Percentiles rank a stretch among this genome's conserved stretches.
Conservation (phyloP, 2,797 vertebrate species). For the Coccyzus lansbergi region DNA sequence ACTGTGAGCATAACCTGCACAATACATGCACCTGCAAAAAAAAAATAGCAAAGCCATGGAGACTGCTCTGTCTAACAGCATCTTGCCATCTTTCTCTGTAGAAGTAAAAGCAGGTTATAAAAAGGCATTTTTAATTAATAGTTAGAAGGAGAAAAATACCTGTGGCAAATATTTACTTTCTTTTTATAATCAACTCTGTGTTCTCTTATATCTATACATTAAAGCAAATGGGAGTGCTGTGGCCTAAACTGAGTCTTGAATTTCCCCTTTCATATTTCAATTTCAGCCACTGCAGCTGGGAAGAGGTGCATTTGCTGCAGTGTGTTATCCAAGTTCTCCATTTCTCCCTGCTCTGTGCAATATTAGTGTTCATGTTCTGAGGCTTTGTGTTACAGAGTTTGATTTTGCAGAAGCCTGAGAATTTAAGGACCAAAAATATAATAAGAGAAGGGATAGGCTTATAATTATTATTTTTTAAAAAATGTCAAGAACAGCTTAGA, state of each 20-base stretch:
- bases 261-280: background rate
- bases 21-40: background rate
- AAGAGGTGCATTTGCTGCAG: background rate
- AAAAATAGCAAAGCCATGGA: background rate
- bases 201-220: background rate
- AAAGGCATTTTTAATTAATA: background rate
- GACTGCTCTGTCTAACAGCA: background rate
- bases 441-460: background rate
- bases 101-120: background rate
- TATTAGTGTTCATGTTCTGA: background rate
- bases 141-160: background rate
- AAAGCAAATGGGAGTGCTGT: background rate
- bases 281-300: background rate
- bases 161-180: background rate
- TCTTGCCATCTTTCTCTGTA: background rate
- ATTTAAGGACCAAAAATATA: background rate
- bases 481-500: conserved; percentile 28
- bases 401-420: background rate
- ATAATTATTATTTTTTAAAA: conserved; percentile 17
- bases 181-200: background rate
- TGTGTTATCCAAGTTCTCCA: background rate
- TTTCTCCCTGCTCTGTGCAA: background rate
- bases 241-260: background rate
- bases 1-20: background rate
- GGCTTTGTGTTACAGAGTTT: background rate